Percentiles rank a stretch among this genome's conserved stretches.
Evolutionary conservation across 2,888 invertebrate genomes (phyloP).

Genomic region (Galerucella calmariensis): DNA sequence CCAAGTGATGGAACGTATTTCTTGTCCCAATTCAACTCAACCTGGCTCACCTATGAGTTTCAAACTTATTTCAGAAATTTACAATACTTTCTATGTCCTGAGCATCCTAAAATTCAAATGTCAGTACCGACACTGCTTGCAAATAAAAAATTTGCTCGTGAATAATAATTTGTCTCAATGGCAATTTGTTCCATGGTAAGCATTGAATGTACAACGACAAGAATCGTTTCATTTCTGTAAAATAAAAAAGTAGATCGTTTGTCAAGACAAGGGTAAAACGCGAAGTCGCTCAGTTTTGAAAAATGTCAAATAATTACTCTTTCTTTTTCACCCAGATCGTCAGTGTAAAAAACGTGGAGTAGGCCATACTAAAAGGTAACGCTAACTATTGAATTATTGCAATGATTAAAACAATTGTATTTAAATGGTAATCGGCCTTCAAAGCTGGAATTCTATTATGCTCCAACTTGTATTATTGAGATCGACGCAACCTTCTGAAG

Average conservation of each 20-base stretch:
- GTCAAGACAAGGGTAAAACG: conserved; percentile 51
- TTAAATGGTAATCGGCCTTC: no score
- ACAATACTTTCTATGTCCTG: no score
- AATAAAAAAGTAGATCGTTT: conserved; percentile 50
- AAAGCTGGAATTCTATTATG: no score
- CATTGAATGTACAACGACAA: conserved; percentile 43
- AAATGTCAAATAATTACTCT: conserved; percentile 61
- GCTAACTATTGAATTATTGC: no score
- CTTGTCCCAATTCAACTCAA: no score
- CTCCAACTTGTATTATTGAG: not conserved
- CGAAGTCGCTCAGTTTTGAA: conserved; percentile 55
- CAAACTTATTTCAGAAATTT: no score
- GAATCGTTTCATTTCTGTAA: conserved; percentile 44
- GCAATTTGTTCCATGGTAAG: conserved; percentile 38
- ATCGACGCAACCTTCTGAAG: not conserved
- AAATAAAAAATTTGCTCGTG: conserved; percentile 11
- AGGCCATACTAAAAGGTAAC: conserved; percentile 8
- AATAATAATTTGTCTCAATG: conserved; percentile 34
- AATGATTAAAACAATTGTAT: no score
- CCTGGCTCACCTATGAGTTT: no score
- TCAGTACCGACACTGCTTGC: not conserved
- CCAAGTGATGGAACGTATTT: no score
- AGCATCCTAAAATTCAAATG: not conserved
- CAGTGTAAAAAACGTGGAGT: not conserved
- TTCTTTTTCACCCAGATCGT: conserved; percentile 42